Base-by-base conservation (phyloP, 2,888 invertebrate genomes). In the Steinernema scapterisci region DNA sequence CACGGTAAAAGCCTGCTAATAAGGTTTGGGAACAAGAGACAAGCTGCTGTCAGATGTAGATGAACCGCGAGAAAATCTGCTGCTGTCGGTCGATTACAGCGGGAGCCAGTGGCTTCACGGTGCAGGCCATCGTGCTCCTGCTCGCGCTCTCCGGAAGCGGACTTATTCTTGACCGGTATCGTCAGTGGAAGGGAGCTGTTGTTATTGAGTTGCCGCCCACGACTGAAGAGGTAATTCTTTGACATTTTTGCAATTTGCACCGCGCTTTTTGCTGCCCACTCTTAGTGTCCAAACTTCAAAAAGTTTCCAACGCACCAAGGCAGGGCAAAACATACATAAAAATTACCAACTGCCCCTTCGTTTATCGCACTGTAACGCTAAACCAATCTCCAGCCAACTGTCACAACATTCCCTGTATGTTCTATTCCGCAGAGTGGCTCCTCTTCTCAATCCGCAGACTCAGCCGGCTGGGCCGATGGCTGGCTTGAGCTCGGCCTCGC, bases 321-420 rank as follows among this genome's bases (percentile, higher is more conserved):
- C 9, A 38, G 38, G 38, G 38, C 38, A 6, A 38, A 38, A 38
- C 3, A 9, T 38, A 9, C 38, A 38, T 38, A 38, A 38, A 38
- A 9, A 38, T 38, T 38, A 9, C 38, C 23, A 52, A 52, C 2
- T 23, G 1, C 52, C 21, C 21, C 23, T 23, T 11, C 52, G 23
- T 5, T 52, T 52, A 52, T 21, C 52, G 52, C 23, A 23, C 52
- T 52, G 38, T 63, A 63, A 63, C 63, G 63, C 16, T 63, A 6
- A 11, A 25, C 27, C 31, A 63, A 63, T 63, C 63, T 63, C 23
- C 63, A 63, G 63, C 63, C 63, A 25, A 16, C 63, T 31, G 27
- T 63, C 63, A 63, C 63, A 13, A 63, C 63, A 63, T 63, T 63
- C 63, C 63, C 63, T 63, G 63, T 63, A 63, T 63, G 63, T 63